phyloP scores from a whole-genome alignment of 2,797 vertebrate genomes.

The Potorous gilbertii region DNA sequence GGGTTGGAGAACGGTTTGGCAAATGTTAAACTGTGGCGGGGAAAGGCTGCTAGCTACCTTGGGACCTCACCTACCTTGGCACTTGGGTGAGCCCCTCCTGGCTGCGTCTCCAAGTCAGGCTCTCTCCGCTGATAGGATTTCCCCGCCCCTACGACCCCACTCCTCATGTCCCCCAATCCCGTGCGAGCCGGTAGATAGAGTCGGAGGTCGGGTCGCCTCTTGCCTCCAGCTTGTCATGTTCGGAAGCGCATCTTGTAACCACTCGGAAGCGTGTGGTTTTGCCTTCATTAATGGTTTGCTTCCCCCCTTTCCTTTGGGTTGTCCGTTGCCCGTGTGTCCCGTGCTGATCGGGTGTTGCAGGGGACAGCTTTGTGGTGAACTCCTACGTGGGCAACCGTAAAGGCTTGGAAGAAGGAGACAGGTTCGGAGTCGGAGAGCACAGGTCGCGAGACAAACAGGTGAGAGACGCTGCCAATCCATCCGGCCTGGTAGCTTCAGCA shows the following conservation, averaged over 20 bases:
- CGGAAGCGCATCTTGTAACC: not conserved
- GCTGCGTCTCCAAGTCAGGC: not conserved
- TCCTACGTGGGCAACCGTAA: conserved; percentile 83
- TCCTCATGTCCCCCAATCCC: not conserved
- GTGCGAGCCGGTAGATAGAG: not conserved
- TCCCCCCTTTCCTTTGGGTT: not conserved
- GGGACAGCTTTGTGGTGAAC: conserved; percentile 90
- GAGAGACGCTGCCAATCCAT: conserved; percentile 24
- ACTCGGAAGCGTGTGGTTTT: not conserved
- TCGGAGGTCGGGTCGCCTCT: not conserved
- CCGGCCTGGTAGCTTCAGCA: not conserved
- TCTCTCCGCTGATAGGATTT: not conserved
- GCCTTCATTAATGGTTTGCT: not conserved
- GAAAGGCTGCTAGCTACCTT: not conserved
- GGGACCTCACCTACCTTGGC: not conserved
- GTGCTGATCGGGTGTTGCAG: conserved; percentile 71
- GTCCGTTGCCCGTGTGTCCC: not conserved
- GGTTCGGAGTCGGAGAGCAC: conserved; percentile 80
- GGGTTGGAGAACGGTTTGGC: not conserved
- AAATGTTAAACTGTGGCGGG: not conserved
- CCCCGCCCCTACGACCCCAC: not conserved
- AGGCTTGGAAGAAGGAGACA: conserved; percentile 88
- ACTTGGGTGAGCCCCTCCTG: not conserved
- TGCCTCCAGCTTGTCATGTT: not conserved
- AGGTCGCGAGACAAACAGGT: conserved; percentile 88